Evolutionary conservation across 23 tunicate genomes (phyloP).

Genomic region (Trididemnum miniatum): DNA sequence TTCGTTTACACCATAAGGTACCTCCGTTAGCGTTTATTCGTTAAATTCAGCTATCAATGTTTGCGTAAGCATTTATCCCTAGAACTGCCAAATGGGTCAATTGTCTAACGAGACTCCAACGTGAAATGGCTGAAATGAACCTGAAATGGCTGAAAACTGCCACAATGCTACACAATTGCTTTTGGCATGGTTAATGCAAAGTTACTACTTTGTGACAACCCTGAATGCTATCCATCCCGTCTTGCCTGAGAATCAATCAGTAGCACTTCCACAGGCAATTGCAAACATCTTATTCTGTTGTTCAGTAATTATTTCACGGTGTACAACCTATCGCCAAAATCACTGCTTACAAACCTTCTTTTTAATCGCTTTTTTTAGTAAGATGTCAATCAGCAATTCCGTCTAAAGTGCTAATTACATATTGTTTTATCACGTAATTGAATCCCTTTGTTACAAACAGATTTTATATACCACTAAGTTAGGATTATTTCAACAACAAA

Average conservation of each 20-base stretch:
- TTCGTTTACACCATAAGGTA: too few species aligned
- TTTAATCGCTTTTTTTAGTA: constrained; percentile 1
- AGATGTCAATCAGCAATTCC: constrained; percentile 1
- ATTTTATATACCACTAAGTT: constrained; percentile 10
- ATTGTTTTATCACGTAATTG: constrained; percentile 3
- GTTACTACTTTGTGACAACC: background rate
- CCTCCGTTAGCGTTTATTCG: too few species aligned
- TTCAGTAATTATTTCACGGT: background rate
- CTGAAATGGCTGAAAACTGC: constrained; percentile 15
- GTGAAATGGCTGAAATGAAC: constrained; percentile 1
- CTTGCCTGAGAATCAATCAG: constrained; percentile 14
- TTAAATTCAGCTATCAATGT: too few species aligned
- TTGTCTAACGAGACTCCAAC: background rate
- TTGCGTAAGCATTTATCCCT: too few species aligned
- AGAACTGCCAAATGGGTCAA: too few species aligned
- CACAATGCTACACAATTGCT: background rate
- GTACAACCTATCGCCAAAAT: constrained; percentile 6
- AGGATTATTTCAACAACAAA: constrained; percentile 13
- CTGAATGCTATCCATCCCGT: constrained; percentile 16
- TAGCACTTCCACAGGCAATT: background rate
- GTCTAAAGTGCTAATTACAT: constrained; percentile 11
- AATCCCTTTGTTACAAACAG: constrained; percentile 8
- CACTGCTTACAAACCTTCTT: constrained; percentile 17
- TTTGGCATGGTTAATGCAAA: background rate
- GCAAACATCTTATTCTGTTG: background rate